A percentile compares a stretch with the other conserved stretches of the same genome.
phyloP scores from a whole-genome alignment of 64 coral and sea anemone genomes.

The Exaiptasia diaphana region DNA sequence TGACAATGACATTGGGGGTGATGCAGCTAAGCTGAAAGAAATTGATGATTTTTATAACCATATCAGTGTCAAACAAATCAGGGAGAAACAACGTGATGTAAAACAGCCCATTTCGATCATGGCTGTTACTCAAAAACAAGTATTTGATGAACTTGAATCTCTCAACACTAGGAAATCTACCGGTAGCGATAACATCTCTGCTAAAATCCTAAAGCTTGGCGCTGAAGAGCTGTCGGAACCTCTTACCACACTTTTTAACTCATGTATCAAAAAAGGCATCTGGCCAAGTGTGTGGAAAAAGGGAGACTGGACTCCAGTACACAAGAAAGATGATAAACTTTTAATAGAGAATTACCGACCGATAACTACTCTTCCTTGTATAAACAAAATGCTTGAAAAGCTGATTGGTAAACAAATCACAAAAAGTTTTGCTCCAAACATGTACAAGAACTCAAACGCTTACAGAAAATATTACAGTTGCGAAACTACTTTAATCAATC shows the following conservation, averaged over 20 bases:
- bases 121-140: constrained; percentile 8
- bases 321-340: constrained; percentile 15
- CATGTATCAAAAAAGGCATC: not conserved
- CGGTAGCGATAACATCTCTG: not conserved
- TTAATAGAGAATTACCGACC: not conserved
- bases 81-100: no score
- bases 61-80: constrained; percentile 6
- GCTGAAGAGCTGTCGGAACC: not conserved
- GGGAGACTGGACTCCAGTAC: not conserved
- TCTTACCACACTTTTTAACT: constrained; percentile 15
- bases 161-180: constrained; percentile 8
- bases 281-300: constrained; percentile 26
- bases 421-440: constrained; percentile 5
- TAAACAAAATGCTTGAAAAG: not conserved
- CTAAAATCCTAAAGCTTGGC: not conserved
- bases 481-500: constrained; percentile 18
- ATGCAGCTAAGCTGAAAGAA: not conserved
- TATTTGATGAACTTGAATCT: not conserved
- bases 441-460: not conserved
- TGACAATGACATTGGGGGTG: not conserved
- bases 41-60: constrained; percentile 13
- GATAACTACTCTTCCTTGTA: constrained; percentile 25
- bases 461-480: constrained; percentile 9
- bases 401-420: not conserved
- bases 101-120: not conserved